Conservation (phyloP, 2,797 vertebrate species). For the Phaenicophaeus curvirostris region DNA sequence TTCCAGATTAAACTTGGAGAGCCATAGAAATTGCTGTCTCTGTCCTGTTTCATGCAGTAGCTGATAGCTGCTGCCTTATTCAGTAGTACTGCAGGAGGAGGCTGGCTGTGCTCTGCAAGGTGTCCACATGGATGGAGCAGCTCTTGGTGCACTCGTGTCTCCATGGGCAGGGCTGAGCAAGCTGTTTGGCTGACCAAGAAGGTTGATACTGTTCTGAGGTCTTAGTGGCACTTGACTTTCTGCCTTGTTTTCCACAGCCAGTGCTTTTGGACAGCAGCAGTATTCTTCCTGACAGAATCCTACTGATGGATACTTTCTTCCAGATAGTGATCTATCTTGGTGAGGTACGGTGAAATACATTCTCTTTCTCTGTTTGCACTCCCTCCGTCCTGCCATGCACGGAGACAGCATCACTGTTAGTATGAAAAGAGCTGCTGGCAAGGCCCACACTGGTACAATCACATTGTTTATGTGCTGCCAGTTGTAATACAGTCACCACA, state of each 20-base stretch:
- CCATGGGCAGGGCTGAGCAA: accelerated
- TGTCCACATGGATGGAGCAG: accelerated
- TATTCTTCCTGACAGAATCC: constrained; percentile 93
- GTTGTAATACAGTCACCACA: not conserved
- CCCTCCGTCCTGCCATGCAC: not conserved
- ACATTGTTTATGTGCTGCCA: not conserved
- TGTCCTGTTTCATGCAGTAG: not conserved
- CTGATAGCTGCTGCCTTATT: not conserved
- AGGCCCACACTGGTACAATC: not conserved
- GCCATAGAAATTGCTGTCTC: not conserved
- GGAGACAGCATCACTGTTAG: not conserved
- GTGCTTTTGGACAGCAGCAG: constrained; percentile 97
- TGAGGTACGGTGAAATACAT: constrained; percentile 80
- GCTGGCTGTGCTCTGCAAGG: accelerated
- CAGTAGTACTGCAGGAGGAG: not conserved
- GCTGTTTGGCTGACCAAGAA: not conserved
- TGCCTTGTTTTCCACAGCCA: constrained; percentile 78
- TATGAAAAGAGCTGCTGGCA: not conserved
- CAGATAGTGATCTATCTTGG: constrained; percentile 97
- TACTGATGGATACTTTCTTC: constrained; percentile 98
- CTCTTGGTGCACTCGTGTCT: accelerated
- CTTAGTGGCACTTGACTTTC: not conserved
- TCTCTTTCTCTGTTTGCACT: not conserved
- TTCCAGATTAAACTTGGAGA: not conserved
- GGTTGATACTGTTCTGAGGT: not conserved